Evolutionary conservation across 2,888 invertebrate species (phyloP).

Genomic region (Oegoconia quadripuncta): DNA sequence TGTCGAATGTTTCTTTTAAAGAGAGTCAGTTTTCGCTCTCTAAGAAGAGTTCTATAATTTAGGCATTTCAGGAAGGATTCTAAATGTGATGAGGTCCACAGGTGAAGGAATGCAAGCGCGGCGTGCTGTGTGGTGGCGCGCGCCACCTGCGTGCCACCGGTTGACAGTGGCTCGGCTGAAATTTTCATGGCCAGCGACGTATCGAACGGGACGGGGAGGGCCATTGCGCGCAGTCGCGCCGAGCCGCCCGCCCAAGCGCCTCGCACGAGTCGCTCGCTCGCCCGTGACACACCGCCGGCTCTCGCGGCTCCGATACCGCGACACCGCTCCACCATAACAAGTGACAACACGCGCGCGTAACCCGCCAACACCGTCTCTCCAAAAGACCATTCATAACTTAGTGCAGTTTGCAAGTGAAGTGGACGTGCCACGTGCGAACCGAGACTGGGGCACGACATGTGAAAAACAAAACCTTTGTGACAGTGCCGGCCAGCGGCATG

Average conservation of each 20-base stretch:
- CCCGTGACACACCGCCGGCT: conserved; percentile 19
- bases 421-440: conserved; percentile 42
- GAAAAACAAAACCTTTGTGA: conserved; percentile 46
- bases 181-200: conserved; percentile 77
- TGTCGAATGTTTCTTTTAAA: no score
- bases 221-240: conserved; percentile 62
- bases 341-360: neutral
- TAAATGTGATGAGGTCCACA: conserved; percentile 7
- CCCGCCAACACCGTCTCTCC: conserved; percentile 27
- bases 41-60: no score
- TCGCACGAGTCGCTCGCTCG: conserved; percentile 33
- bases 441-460: conserved; percentile 43
- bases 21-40: no score
- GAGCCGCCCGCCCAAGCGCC: conserved; percentile 45
- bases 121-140: conserved; percentile 28
- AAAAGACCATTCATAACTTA: conserved; percentile 29
- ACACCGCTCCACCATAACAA: neutral
- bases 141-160: conserved; percentile 66
- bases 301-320: conserved; percentile 10
- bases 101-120: conserved; percentile 31
- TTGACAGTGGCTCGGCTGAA: conserved; percentile 72
- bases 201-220: conserved; percentile 62
- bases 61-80: neutral
- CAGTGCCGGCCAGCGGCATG: conserved; percentile 50
- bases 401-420: conserved; percentile 47